Conservation (phyloP, 2,113 vertebrate species). For the Sigmodon hispidus region DNA sequence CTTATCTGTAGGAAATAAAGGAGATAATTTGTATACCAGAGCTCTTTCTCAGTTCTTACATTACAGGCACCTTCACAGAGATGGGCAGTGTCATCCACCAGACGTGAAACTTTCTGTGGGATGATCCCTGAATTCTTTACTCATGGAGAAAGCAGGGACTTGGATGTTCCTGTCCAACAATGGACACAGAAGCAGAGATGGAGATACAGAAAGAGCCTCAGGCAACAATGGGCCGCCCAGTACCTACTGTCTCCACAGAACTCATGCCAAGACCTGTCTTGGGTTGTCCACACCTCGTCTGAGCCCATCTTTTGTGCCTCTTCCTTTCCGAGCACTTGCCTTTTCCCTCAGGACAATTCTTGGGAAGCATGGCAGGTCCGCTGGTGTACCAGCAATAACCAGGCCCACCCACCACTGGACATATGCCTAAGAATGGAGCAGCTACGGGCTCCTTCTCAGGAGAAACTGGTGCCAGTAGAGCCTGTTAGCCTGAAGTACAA, state of each 20-base stretch:
- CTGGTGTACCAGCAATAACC: neutral
- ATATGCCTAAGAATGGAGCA: neutral
- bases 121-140: neutral
- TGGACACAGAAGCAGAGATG: slow-evolving; percentile 19
- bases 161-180: slow-evolving; percentile 22
- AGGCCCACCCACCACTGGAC: neutral
- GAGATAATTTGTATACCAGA: neutral
- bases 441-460: neutral
- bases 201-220: neutral
- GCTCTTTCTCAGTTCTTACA: slow-evolving; percentile 21
- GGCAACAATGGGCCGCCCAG: neutral
- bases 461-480: neutral
- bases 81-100: neutral
- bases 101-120: neutral
- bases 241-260: neutral
- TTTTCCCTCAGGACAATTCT: slow-evolving; percentile 17
- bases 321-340: slow-evolving; percentile 32
- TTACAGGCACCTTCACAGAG: slow-evolving; percentile 35
- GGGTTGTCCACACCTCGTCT: neutral
- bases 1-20: neutral
- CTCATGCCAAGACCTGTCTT: neutral
- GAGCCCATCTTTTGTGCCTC: neutral
- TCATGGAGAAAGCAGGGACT: neutral
- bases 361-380: slow-evolving; percentile 29
- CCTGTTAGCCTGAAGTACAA: neutral